Evolutionary conservation across 2,113 vertebrate genomes (phyloP).

Genomic region (Cacatua alba): DNA sequence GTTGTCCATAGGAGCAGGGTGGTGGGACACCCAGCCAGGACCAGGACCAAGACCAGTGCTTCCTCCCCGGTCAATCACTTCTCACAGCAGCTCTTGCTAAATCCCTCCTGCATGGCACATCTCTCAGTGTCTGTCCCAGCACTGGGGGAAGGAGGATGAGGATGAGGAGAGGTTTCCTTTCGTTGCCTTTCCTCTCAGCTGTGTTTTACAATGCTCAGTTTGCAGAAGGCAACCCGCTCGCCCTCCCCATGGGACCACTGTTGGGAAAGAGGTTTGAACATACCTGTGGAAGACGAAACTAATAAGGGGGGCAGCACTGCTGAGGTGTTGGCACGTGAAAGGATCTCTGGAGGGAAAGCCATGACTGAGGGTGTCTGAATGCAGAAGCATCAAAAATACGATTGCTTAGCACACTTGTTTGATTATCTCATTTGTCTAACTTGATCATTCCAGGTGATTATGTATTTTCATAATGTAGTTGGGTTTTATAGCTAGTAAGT

Average conservation of each 20-base stretch:
- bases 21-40: neutral
- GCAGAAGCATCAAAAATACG: neutral
- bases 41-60: rapidly evolving
- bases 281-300: neutral
- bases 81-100: neutral
- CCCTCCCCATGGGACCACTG: neutral
- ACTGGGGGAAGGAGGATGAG: neutral
- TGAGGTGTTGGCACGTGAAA: neutral
- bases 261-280: neutral
- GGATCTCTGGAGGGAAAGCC: neutral
- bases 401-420: neutral
- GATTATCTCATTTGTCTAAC: neutral
- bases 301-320: rapidly evolving
- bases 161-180: neutral
- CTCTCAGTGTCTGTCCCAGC: neutral
- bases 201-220: neutral
- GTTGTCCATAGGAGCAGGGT: neutral
- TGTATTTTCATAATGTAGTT: neutral
- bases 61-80: neutral
- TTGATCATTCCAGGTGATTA: neutral
- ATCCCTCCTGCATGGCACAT: rapidly evolving
- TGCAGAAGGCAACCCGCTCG: neutral
- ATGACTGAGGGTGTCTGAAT: neutral
- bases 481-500: neutral
- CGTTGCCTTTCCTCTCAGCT: neutral